Evolutionary conservation across 2,797 vertebrate genomes (phyloP).

Genomic region (Rallus crepitans): DNA sequence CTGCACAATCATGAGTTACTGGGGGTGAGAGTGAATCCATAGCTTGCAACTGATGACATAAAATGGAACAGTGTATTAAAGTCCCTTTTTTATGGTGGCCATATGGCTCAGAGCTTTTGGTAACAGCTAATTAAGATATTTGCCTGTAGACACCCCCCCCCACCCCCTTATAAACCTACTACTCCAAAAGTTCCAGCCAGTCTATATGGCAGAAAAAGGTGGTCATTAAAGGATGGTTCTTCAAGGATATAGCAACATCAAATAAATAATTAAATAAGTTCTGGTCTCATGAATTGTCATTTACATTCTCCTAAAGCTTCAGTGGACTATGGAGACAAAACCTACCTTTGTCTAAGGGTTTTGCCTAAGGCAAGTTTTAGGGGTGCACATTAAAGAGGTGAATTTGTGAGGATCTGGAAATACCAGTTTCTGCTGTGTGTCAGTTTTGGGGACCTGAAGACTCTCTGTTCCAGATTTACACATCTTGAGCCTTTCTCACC

Average conservation of each 20-base stretch:
- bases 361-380: neutral
- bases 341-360: neutral
- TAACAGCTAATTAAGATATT: conserved; percentile 62
- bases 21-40: conserved; percentile 65
- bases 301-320: neutral
- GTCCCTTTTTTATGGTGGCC: conserved; percentile 57
- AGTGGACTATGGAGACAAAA: neutral
- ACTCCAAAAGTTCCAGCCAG: neutral
- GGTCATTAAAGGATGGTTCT: neutral
- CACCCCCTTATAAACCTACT: neutral
- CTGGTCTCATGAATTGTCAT: neutral
- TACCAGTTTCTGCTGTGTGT: neutral
- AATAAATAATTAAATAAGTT: neutral
- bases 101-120: conserved; percentile 57
- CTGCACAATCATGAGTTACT: conserved; percentile 46
- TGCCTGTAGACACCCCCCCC: neutral
- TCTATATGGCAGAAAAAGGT: neutral
- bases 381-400: neutral
- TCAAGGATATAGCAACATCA: neutral
- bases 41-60: conserved; percentile 51
- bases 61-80: conserved; percentile 60
- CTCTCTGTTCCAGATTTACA: neutral
- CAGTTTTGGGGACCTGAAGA: neutral
- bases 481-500: neutral
- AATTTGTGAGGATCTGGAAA: neutral